These are phyloP conservation scores for Clitarchus hookeri DNA, from an alignment of 2,888 invertebrate genomes.

Conservation along the genomic window DNA sequence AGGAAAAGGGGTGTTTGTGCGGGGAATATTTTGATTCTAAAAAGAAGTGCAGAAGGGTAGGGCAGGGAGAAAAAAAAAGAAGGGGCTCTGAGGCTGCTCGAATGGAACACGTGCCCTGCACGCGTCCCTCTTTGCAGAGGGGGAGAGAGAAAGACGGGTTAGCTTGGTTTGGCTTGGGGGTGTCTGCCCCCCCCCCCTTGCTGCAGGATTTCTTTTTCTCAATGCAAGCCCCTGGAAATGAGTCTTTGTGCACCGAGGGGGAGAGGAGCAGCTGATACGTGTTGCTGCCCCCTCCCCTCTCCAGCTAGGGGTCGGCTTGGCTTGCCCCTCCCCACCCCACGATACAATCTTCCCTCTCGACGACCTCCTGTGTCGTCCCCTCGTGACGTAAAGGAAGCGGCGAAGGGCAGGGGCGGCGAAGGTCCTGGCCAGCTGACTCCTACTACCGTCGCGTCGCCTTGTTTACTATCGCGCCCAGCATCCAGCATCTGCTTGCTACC, in stretches of 20 bases:
- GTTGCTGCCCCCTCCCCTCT: conserved; percentile 5
- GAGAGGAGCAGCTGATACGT: conserved; percentile 27
- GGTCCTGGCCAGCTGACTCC: not conserved
- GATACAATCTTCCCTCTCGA: not conserved
- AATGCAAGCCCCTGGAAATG: conserved; percentile 8
- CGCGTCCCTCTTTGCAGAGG: not conserved
- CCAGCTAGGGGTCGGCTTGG: not conserved
- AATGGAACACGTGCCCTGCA: conserved; percentile 14
- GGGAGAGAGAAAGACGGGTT: conserved; percentile 17
- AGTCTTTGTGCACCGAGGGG: conserved; percentile 4
- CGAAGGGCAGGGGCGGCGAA: not conserved
- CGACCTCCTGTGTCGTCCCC: not conserved
- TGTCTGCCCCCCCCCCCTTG: not conserved
- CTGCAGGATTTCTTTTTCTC: conserved; percentile 15
- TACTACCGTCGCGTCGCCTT: not conserved
- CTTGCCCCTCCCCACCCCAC: not conserved
- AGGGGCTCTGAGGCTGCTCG: not conserved
- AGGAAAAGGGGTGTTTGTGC: conserved; percentile 3
- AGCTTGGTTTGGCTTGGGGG: conserved; percentile 22
- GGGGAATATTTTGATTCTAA: conserved; percentile 10
- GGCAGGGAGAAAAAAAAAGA: not conserved
- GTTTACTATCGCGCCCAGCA: conserved; percentile 7
- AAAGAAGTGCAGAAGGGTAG: not conserved
- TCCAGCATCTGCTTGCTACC: not conserved
- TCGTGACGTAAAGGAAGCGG: conserved; percentile 11